These are phyloP conservation scores for Volucella inanis DNA, from an alignment of 2,888 invertebrate species.

Conservation along the genomic window DNA sequence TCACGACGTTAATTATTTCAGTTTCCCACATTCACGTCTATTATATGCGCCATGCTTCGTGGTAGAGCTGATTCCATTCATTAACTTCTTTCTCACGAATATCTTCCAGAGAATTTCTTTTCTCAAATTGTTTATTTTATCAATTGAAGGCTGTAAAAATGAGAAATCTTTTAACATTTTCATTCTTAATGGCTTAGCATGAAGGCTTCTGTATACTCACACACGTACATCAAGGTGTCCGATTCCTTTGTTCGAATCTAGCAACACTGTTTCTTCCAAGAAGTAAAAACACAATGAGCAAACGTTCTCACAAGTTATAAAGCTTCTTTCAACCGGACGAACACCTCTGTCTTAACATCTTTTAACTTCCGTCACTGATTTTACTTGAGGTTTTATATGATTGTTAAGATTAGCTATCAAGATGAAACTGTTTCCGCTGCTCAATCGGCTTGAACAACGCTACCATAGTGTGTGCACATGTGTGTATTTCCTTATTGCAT, in stretches of 20 bases:
- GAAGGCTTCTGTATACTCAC: slow-evolving; percentile 21
- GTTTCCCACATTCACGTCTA: neutral
- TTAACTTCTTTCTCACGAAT: slow-evolving; percentile 56
- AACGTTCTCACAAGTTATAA: slow-evolving; percentile 35
- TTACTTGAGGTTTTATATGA: neutral
- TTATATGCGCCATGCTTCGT: slow-evolving; percentile 1
- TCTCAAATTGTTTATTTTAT: slow-evolving; percentile 33
- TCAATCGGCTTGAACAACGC: slow-evolving; percentile 44
- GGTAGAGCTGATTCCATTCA: slow-evolving; percentile 43
- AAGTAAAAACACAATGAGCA: slow-evolving; percentile 1
- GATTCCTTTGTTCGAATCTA: slow-evolving; percentile 16
- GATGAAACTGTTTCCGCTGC: slow-evolving; percentile 28
- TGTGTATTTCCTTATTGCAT: no score
- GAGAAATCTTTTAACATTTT: slow-evolving; percentile 40
- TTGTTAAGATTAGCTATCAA: slow-evolving; percentile 21
- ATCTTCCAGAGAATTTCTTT: slow-evolving; percentile 15
- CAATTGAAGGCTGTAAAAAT: slow-evolving; percentile 59
- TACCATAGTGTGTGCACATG: no score
- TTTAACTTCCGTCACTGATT: slow-evolving; percentile 49
- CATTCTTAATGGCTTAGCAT: slow-evolving; percentile 53
- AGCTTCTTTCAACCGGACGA: slow-evolving; percentile 37
- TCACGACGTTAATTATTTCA: neutral
- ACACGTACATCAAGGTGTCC: slow-evolving; percentile 13
- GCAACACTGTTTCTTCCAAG: neutral
- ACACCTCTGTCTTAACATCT: slow-evolving; percentile 16